Percentiles rank a stretch among this genome's conserved stretches.
Evolutionary conservation across 2,888 invertebrate species (phyloP).

Genomic region (Orthosia cruda): DNA sequence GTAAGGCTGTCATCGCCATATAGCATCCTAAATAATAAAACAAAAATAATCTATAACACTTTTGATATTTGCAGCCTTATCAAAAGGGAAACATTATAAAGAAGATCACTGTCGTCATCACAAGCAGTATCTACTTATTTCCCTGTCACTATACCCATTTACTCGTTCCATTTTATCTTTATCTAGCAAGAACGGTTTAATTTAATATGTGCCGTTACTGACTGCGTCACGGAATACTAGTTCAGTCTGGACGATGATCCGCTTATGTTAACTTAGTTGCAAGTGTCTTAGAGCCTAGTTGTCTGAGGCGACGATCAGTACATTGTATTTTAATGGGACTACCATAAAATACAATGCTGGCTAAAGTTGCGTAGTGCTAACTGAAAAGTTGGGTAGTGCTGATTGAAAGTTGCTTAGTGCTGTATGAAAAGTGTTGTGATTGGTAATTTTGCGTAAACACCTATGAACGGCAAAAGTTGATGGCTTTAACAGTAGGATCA

Average conservation of each 20-base stretch:
- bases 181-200: conserved; percentile 84
- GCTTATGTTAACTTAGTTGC: conserved; percentile 59
- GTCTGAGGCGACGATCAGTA: not conserved
- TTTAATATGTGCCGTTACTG: conserved; percentile 84
- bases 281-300: conserved; percentile 2
- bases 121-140: conserved; percentile 26
- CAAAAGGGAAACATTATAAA: not conserved
- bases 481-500: too few species aligned
- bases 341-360: not conserved
- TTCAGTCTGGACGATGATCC: conserved; percentile 57
- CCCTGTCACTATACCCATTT: conserved; percentile 78
- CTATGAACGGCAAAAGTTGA: too few species aligned
- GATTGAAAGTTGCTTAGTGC: too few species aligned
- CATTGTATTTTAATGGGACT: conserved; percentile 34
- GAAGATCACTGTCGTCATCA: not conserved
- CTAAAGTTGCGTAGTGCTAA: not conserved
- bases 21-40: too few species aligned
- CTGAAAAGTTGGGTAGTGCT: not conserved
- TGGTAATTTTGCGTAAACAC: too few species aligned
- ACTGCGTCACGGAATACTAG: conserved; percentile 79
- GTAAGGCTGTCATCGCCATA: too few species aligned
- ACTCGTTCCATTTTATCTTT: conserved; percentile 83
- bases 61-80: too few species aligned
- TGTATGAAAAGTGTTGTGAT: not conserved
- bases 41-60: too few species aligned